A percentile compares a stretch with the other conserved stretches of the same genome.
Evolutionary conservation across 2,113 vertebrate species (phyloP).

Genomic region (Girardinichthys multiradiatus): DNA sequence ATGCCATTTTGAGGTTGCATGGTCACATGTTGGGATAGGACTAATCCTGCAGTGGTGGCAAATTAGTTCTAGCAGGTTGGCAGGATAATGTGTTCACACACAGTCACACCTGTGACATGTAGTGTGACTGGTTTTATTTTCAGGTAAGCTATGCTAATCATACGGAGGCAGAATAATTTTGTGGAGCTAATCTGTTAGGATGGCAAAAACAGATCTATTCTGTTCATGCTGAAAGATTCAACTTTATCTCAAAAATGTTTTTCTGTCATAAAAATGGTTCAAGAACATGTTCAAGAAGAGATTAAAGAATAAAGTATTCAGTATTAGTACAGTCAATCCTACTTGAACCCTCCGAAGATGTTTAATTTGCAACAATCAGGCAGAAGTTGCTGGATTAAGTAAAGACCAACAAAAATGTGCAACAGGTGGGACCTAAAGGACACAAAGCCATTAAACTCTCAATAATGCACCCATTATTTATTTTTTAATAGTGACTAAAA

Average conservation of each 20-base stretch:
- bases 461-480: not conserved
- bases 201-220: not conserved
- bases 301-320: no score
- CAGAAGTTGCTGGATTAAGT: not conserved
- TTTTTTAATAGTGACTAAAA: not conserved
- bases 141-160: not conserved
- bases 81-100: not conserved
- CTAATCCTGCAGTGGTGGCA: slow-evolving; percentile 1
- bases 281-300: not conserved
- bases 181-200: not conserved
- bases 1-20: slow-evolving; percentile 18
- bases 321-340: not conserved
- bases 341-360: not conserved
- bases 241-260: not conserved
- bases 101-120: not conserved
- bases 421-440: no score
- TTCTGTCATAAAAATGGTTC: not conserved
- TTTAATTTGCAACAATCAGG: not conserved
- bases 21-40: slow-evolving; percentile 6
- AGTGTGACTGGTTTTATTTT: not conserved
- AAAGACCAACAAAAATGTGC: not conserved
- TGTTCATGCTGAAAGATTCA: not conserved
- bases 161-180: not conserved
- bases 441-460: not conserved
- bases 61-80: slow-evolving; percentile 15